phyloP scores from a whole-genome alignment of 2,888 invertebrate genomes.

The Aquatica leii region DNA sequence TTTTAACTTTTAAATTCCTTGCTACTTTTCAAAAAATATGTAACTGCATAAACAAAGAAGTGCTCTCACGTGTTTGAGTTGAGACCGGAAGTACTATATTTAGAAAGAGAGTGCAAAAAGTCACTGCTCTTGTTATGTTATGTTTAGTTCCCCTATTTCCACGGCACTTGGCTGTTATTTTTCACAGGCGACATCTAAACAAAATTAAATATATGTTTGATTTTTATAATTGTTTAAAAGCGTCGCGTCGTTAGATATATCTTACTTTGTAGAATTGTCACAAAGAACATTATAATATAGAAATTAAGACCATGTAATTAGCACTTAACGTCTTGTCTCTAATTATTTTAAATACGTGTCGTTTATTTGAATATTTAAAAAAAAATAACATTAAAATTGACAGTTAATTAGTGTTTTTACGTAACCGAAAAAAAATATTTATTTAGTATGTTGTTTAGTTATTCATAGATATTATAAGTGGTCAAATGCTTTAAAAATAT shows the following conservation, averaged over 20 bases:
- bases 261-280: neutral
- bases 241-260: too few relatives aligned
- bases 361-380: too few relatives aligned
- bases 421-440: too few relatives aligned
- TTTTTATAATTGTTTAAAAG: too few relatives aligned
- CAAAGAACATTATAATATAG: neutral
- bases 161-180: conserved; percentile 4
- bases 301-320: neutral
- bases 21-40: neutral
- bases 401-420: too few relatives aligned
- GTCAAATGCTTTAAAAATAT: too few relatives aligned
- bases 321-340: neutral
- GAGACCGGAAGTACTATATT: conserved; percentile 44
- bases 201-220: neutral
- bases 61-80: conserved; percentile 2
- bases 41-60: conserved; percentile 7
- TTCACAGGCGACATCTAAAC: neutral
- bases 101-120: conserved; percentile 46
- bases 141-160: conserved; percentile 18
- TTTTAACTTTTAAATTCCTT: neutral
- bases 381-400: too few relatives aligned
- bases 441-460: too few relatives aligned
- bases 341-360: neutral
- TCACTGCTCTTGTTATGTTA: conserved; percentile 41
- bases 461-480: too few relatives aligned